These are phyloP conservation scores for Bombus fervidus DNA, from an alignment of 1,140 invertebrate genomes.

Conservation along the genomic window DNA sequence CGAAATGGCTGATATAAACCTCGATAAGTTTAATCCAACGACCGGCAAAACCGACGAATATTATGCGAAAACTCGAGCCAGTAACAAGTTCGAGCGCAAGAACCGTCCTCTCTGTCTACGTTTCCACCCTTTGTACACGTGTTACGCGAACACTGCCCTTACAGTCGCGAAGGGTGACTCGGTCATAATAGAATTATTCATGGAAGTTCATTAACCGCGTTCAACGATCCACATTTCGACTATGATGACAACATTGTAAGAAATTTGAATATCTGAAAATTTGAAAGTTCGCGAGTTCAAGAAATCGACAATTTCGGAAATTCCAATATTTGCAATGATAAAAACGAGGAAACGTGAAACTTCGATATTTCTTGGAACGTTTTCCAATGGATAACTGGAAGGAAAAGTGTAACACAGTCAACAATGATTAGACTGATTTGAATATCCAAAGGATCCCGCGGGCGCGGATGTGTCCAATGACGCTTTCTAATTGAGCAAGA, in stretches of 20 bases:
- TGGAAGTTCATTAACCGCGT: conserved; percentile 13
- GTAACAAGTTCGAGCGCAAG: conserved; percentile 49
- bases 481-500: conserved; percentile 49
- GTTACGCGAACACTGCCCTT: not conserved
- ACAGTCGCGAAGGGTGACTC: not conserved
- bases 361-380: no score
- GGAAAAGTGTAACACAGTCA: not conserved
- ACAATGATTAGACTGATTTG: not conserved
- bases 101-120: not conserved
- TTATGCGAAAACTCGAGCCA: conserved; percentile 46
- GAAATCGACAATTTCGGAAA: not conserved
- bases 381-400: not conserved
- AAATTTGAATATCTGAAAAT: not conserved
- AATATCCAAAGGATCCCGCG: conserved; percentile 9
- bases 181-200: conserved; percentile 23
- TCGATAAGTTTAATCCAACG: conserved; percentile 39
- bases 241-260: not conserved
- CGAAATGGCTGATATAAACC: conserved; percentile 56
- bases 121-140: not conserved
- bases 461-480: conserved; percentile 4
- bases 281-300: not conserved
- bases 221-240: not conserved
- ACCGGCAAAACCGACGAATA: conserved; percentile 47
- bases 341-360: not conserved
- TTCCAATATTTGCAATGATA: not conserved